Base-by-base conservation (phyloP, 2,113 vertebrate species). In the Catharus bicknelli region DNA sequence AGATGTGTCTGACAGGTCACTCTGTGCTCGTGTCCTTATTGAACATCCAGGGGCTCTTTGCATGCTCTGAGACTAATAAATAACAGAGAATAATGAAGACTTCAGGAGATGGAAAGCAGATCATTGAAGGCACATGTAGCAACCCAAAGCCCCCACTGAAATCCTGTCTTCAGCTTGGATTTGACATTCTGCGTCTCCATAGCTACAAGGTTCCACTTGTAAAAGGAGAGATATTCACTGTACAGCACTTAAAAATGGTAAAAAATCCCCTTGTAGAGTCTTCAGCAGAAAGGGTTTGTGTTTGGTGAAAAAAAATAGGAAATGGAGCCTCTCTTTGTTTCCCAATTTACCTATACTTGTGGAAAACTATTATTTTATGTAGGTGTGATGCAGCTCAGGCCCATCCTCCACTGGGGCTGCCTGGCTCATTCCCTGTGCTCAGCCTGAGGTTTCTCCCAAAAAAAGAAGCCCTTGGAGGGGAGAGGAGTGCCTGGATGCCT, bases 131-230 rank as follows among this genome's bases (percentile, higher is more conserved):
- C 76, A 80, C 82, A 40, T 76, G 79, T 42, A 91, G 45, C 69
- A 83, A 29, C 66, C 86, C 58, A 40, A 67, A 90, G 88, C 84
- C 78, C 62, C 43, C 73, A n/a, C 73, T 77, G 88, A 93, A 96
- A 96, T 86, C 53, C 69, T 63, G 8, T 93, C 91, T 87, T 90
- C 85, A 48, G 85, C 86, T 82, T 88, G 92, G 83, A 95, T 95
- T 90, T 90, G 86, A 95, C 82, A 77, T 92, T 90, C 91, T 86
- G 96, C 9, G 92, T 97, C 95, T 96, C 96, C 96, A 97, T 97
- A 97, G 96, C 93, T 96, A 97, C 96, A 70, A 95, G 93, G 88
- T 95, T 96, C 81, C 90, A 76, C 93, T 94, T 94, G 92, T 90
- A 61, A 91, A 81, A 92, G 83, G 94, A 80, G 72, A 92, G 90